A percentile compares a stretch with the other conserved stretches of the same genome.
phyloP scores from a whole-genome alignment of 2,113 vertebrate genomes.

The Cardinalis cardinalis region DNA sequence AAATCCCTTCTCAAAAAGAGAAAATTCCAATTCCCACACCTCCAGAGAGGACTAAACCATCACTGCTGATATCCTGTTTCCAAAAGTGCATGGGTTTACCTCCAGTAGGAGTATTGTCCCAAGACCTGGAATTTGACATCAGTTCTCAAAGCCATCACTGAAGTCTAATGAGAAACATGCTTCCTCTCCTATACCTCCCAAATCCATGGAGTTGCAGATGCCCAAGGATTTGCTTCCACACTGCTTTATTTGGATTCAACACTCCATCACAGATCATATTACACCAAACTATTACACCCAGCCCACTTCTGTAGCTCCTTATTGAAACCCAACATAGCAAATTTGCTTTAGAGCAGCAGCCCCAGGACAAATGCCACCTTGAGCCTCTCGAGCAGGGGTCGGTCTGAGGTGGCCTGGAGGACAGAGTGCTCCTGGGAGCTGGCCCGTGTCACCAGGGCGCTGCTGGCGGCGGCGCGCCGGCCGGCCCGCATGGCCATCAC shows the following conservation, averaged over 20 bases:
- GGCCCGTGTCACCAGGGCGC: slow-evolving; percentile 70
- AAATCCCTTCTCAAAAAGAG: not conserved
- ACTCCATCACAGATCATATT: rapidly evolving
- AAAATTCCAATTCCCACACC: not conserved
- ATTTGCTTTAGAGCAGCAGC: not conserved
- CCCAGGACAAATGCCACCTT: slow-evolving; percentile 73
- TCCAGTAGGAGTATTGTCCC: not conserved
- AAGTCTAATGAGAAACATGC: not conserved
- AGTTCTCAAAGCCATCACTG: not conserved
- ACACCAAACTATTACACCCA: not conserved
- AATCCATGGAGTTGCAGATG: not conserved
- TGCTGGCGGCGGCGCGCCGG: slow-evolving; percentile 61
- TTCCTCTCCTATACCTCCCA: not conserved
- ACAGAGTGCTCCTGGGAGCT: slow-evolving; percentile 75
- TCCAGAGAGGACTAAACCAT: not conserved
- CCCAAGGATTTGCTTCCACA: not conserved
- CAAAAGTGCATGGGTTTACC: not conserved
- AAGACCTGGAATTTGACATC: not conserved
- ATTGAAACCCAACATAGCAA: not conserved
- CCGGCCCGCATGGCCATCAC: slow-evolving; percentile 90
- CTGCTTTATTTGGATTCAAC: not conserved
- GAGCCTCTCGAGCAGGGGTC: slow-evolving; percentile 84
- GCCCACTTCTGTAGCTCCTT: not conserved
- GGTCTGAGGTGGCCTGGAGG: slow-evolving; percentile 79
- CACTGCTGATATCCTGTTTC: not conserved